phyloP scores from a whole-genome alignment of 2,888 invertebrate species.

The Volucella inanis region DNA sequence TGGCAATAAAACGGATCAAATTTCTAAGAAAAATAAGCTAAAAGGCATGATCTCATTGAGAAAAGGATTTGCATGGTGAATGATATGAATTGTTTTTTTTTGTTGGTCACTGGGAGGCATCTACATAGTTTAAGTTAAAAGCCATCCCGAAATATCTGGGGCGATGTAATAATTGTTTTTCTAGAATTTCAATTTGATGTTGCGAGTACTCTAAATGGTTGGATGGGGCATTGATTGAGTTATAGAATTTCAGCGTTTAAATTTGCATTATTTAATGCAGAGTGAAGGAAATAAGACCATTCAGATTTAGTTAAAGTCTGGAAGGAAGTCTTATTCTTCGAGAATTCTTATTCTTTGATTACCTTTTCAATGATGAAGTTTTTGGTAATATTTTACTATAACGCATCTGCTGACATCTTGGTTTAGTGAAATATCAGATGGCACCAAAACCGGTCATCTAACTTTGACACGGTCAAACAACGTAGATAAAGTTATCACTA shows the following conservation, averaged over 20 bases:
- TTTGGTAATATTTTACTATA: no score
- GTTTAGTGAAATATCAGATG: no score
- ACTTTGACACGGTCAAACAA: no score
- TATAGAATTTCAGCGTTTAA: constrained; percentile 27
- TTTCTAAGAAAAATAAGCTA: constrained; percentile 64
- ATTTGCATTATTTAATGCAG: constrained; percentile 43
- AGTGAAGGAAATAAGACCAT: background rate
- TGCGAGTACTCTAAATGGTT: constrained; percentile 48
- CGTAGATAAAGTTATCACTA: no score
- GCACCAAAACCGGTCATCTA: no score
- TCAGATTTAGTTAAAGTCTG: background rate
- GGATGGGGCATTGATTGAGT: constrained; percentile 39
- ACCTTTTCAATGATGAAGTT: no score
- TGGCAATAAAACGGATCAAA: constrained; percentile 61
- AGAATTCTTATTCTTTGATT: no score
- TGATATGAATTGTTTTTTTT: constrained; percentile 36
- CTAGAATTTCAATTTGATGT: constrained; percentile 60
- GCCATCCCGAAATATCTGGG: constrained; percentile 18
- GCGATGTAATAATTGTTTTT: constrained; percentile 63
- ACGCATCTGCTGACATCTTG: no score
- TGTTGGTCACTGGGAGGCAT: constrained; percentile 19
- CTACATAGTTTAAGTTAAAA: constrained; percentile 34
- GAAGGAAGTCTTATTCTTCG: no score
- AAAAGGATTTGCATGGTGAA: constrained; percentile 69
- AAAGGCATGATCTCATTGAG: constrained; percentile 63